Conservation (phyloP, 2,113 vertebrate species). For the Danionella cerebrum region DNA sequence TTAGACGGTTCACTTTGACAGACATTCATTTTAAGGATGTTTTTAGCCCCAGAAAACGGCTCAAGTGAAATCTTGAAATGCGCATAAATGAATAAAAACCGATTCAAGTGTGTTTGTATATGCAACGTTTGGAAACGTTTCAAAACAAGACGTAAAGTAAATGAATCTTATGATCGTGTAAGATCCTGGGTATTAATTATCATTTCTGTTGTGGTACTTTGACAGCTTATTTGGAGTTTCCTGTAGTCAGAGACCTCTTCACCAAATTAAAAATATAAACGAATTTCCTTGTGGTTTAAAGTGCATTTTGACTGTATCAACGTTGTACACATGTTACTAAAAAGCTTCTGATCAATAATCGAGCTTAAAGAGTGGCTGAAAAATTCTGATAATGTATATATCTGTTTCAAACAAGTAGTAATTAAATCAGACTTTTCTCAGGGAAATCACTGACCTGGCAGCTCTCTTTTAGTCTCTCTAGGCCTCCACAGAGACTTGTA, state of each 20-base stretch:
- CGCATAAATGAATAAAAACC: not conserved
- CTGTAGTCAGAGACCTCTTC: too few species aligned
- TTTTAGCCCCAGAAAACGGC: not conserved
- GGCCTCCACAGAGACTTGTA: not conserved
- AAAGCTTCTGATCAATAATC: not conserved
- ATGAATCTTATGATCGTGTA: not conserved
- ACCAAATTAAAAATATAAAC: too few species aligned
- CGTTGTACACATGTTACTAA: too few species aligned
- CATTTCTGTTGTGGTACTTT: not conserved
- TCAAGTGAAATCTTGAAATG: not conserved
- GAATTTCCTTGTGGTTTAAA: too few species aligned
- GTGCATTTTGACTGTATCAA: too few species aligned
- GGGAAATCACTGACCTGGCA: not conserved
- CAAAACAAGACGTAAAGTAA: not conserved
- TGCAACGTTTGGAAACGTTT: not conserved
- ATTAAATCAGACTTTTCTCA: not conserved
- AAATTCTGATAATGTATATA: not conserved
- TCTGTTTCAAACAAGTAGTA: slow-evolving; percentile 10
- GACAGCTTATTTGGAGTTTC: not conserved
- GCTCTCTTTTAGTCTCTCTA: not conserved
- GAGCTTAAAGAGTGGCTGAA: not conserved
- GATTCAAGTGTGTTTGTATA: not conserved
- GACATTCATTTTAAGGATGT: not conserved
- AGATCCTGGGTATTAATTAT: not conserved
- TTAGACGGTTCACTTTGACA: not conserved